These are phyloP conservation scores for Peromyscus maniculatus DNA, from an alignment of 2,113 vertebrate genomes.

Conservation along the genomic window DNA sequence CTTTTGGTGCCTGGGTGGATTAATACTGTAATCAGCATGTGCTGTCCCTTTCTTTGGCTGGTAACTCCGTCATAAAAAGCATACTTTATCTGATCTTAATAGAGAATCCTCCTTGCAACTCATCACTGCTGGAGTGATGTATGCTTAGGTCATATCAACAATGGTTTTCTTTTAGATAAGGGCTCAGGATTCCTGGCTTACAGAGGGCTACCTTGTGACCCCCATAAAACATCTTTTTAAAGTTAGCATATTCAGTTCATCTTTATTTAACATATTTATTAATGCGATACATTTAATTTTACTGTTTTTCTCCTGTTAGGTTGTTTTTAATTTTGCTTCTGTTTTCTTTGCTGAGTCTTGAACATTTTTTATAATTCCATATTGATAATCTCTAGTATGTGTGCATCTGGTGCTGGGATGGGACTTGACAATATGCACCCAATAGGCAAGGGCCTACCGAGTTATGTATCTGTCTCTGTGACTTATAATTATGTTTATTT, in stretches of 20 bases:
- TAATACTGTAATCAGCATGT: not conserved
- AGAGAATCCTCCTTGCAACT: not conserved
- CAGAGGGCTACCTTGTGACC: not conserved
- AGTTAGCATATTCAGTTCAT: not conserved
- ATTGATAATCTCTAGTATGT: not conserved
- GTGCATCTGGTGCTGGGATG: not conserved
- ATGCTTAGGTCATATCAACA: not conserved
- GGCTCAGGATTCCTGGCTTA: not conserved
- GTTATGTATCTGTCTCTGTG: not conserved
- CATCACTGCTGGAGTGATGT: not conserved
- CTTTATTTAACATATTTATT: conserved; percentile 7
- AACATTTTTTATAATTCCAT: not conserved
- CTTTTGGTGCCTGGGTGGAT: not conserved
- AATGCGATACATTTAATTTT: not conserved
- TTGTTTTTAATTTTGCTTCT: not conserved
- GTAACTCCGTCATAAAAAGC: not conserved
- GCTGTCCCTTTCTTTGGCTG: not conserved
- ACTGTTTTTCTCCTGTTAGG: not conserved
- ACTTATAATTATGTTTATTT: not conserved
- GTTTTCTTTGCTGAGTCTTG: not conserved
- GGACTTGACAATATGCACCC: too few species aligned
- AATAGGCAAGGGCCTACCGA: not conserved
- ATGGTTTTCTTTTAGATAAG: not conserved
- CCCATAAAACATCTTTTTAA: not conserved
- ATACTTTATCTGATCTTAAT: not conserved